These are phyloP conservation scores for Motacilla alba DNA, from an alignment of 2,113 vertebrate genomes.

Conservation along the genomic window DNA sequence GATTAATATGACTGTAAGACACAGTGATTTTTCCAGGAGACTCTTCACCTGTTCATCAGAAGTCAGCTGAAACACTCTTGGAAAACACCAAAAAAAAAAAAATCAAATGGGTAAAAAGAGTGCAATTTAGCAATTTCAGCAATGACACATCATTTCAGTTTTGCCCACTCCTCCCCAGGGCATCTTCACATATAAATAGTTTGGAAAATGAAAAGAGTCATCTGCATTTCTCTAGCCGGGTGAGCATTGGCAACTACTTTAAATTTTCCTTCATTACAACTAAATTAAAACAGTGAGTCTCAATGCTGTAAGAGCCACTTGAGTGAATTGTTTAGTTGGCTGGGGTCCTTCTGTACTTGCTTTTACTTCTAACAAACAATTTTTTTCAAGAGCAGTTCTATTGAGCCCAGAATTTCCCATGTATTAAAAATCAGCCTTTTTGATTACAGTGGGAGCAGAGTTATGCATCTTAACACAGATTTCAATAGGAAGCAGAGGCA, in stretches of 20 bases:
- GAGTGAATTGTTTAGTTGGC: background rate
- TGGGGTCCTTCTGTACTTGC: background rate
- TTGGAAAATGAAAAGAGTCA: background rate
- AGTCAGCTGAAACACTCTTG: background rate
- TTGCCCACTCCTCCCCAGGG: background rate
- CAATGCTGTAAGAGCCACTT: background rate
- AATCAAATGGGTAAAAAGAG: background rate
- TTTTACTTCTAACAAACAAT: background rate
- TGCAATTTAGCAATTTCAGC: background rate
- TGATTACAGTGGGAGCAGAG: background rate
- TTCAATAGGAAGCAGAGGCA: background rate
- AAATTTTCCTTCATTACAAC: background rate
- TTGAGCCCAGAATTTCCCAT: background rate
- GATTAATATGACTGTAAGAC: background rate
- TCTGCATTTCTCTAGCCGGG: background rate
- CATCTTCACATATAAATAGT: background rate
- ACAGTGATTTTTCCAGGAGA: background rate
- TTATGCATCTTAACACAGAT: background rate
- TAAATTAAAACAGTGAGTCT: background rate
- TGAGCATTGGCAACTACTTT: background rate
- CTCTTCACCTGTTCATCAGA: background rate
- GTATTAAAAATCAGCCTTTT: background rate
- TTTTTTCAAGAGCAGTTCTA: background rate
- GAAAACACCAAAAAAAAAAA: background rate
- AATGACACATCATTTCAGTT: background rate